Conservation (phyloP, 2,888 invertebrate genomes). For the Pseudococcus jackbeardsleyi region DNA sequence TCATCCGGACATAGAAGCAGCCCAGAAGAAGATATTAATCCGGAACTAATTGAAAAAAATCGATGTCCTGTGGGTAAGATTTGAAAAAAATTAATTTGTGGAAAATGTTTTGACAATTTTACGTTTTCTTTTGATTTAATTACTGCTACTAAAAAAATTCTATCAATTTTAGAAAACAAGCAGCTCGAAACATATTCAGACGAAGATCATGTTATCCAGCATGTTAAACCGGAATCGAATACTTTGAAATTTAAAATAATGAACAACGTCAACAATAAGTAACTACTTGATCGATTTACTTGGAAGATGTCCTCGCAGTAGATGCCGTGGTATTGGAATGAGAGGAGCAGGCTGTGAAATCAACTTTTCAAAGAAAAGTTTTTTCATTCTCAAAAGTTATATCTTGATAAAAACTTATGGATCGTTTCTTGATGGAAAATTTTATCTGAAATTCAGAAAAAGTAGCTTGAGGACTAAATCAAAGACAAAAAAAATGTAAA, state of each 20-base stretch:
- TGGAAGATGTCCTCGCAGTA: too few species aligned
- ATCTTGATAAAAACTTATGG: too few species aligned
- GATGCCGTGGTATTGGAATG: too few species aligned
- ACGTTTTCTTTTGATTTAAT: too few species aligned
- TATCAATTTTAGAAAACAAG: neutral
- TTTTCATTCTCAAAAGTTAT: neutral
- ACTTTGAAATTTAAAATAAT: conserved; percentile 56
- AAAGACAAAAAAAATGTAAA: too few species aligned
- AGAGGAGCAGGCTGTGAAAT: too few species aligned
- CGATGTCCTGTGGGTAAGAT: conserved; percentile 30
- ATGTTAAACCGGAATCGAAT: neutral
- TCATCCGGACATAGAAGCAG: conserved; percentile 24
- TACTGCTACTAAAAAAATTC: neutral
- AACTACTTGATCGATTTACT: neutral
- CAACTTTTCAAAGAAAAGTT: too few species aligned
- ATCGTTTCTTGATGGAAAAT: too few species aligned
- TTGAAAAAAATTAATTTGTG: neutral
- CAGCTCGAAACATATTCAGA: neutral
- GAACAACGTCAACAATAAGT: neutral
- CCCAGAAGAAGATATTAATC: neutral
- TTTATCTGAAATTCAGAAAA: too few species aligned
- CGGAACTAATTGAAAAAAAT: neutral
- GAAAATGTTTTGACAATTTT: too few species aligned
- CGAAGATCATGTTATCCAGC: neutral
- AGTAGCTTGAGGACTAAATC: too few species aligned